Evolutionary conservation across 2,113 vertebrate species (phyloP).

Genomic region (Odocoileus hemionus): DNA sequence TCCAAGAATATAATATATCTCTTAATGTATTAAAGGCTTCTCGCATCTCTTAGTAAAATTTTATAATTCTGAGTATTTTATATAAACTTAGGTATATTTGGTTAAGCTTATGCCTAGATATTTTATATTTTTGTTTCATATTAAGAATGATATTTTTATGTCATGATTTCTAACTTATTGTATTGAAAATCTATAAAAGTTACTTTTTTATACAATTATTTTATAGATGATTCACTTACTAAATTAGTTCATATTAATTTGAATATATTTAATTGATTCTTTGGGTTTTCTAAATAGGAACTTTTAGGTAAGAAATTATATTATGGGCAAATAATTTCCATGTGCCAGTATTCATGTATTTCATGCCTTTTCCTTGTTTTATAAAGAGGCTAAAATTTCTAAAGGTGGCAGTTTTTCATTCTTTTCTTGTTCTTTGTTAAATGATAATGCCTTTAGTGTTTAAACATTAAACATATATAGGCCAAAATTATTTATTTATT

Average conservation of each 20-base stretch:
- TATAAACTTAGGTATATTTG: not conserved
- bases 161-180: not conserved
- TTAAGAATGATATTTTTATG: not conserved
- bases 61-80: not conserved
- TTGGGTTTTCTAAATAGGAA: not conserved
- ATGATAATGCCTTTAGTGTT: not conserved
- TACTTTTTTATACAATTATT: not conserved
- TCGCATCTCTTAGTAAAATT: not conserved
- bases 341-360: not conserved
- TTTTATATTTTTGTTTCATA: not conserved
- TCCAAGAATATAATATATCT: not conserved
- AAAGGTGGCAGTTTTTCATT: not conserved
- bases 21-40: not conserved
- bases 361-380: not conserved
- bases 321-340: not conserved
- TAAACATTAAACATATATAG: not conserved
- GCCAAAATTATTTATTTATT: not conserved
- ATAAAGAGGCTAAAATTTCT: not conserved
- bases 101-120: not conserved
- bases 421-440: not conserved
- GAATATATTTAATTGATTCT: not conserved
- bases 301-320: not conserved
- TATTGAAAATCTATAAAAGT: not conserved
- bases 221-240: not conserved
- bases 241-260: constrained; percentile 20